Evolutionary conservation across 2,888 invertebrate species (phyloP).

Genomic region (Neelides folsomi): DNA sequence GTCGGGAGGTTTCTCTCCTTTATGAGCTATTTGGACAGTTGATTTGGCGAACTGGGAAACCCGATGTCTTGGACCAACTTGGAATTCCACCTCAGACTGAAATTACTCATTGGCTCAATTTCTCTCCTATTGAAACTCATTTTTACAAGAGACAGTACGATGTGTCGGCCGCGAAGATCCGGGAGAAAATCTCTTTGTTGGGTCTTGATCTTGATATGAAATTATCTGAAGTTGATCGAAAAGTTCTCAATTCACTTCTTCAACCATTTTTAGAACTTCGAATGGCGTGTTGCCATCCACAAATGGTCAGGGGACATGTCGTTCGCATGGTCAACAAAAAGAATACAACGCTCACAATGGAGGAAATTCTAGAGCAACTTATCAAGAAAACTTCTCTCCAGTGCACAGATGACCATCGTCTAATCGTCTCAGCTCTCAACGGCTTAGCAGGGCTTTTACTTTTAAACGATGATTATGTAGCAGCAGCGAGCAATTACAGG

Average conservation of each 20-base stretch:
- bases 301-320: slow-evolving; percentile 46
- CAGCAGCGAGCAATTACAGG: slow-evolving; percentile 50
- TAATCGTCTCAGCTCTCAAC: slow-evolving; percentile 51
- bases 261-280: slow-evolving; percentile 52
- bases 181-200: slow-evolving; percentile 36
- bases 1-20: slow-evolving; percentile 41
- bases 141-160: slow-evolving; percentile 54
- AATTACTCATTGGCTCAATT: slow-evolving; percentile 35
- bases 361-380: slow-evolving; percentile 52
- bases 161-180: slow-evolving; percentile 42
- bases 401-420: slow-evolving; percentile 51
- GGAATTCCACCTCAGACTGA: slow-evolving; percentile 50
- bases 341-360: slow-evolving; percentile 46
- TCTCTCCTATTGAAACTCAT: slow-evolving; percentile 56
- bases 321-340: slow-evolving; percentile 42
- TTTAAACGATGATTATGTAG: slow-evolving; percentile 42
- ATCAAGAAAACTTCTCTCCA: slow-evolving; percentile 48
- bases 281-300: slow-evolving; percentile 59
- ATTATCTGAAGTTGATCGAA: slow-evolving; percentile 39
- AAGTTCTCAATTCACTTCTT: slow-evolving; percentile 43
- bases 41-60: slow-evolving; percentile 58
- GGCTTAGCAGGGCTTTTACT: slow-evolving; percentile 53
- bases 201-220: slow-evolving; percentile 5
- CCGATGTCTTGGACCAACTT: slow-evolving; percentile 52
- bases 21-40: slow-evolving; percentile 44